phyloP scores from a whole-genome alignment of 2,797 vertebrate genomes.

The Hephaestus fuliginosus region DNA sequence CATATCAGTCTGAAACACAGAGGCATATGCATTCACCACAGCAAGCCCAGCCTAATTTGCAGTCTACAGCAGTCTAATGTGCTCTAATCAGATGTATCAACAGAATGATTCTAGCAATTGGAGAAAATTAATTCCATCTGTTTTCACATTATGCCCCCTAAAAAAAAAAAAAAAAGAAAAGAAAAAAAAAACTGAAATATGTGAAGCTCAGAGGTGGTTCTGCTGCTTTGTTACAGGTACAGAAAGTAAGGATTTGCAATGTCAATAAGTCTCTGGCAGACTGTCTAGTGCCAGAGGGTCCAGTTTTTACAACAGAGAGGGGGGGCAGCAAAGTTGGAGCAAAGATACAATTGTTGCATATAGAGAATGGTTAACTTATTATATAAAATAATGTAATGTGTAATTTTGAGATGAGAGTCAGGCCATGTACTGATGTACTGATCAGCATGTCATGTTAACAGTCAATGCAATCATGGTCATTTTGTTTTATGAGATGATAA shows the following conservation, averaged over 20 bases:
- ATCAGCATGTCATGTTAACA: not conserved
- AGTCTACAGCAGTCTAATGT: conserved; percentile 59
- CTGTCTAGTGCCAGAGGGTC: not conserved
- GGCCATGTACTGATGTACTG: not conserved
- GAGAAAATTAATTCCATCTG: conserved; percentile 66
- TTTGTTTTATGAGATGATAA: not conserved
- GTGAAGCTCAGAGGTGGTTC: conserved; percentile 15
- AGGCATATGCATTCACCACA: conserved; percentile 37
- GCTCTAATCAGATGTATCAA: conserved; percentile 62
- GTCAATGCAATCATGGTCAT: not conserved
- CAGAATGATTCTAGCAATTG: conserved; percentile 56
- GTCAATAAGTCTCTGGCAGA: not conserved
- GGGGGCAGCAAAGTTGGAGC: not conserved
- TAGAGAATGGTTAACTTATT: not conserved
- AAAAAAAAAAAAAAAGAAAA: conserved; percentile 23
- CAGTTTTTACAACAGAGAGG: not conserved
- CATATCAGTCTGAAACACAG: conserved; percentile 22
- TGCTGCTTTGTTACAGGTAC: conserved; percentile 8
- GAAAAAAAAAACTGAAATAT: conserved; percentile 12
- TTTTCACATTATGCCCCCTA: conserved; percentile 47
- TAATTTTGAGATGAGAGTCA: too few relatives aligned
- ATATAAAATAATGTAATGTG: not conserved
- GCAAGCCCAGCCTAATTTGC: conserved; percentile 48
- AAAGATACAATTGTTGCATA: not conserved
- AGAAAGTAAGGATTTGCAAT: conserved; percentile 16